Evolutionary conservation across 2,797 vertebrate genomes (phyloP), one percentile per base, ranked within the genome.

Genomic region (Urosaurus nigricauda): DNA sequence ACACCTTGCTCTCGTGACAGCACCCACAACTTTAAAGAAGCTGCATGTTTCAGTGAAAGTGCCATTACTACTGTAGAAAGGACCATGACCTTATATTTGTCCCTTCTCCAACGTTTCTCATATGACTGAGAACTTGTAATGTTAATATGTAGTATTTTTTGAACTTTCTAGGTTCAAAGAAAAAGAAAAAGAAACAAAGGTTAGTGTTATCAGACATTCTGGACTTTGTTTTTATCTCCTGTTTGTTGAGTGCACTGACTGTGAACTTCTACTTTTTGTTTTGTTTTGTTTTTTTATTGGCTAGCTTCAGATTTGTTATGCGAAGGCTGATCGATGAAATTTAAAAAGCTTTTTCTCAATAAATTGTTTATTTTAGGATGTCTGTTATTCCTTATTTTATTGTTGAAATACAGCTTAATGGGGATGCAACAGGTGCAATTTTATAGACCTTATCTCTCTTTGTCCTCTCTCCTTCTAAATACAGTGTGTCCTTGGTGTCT

Each of bases 21-120:
- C 96, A 96, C 97, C 98, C 81, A 93, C 96, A 89, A 98, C 97
- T 97, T 97, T 98, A 97, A 98, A 98, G 98, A 98, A 97, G 98
- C 97, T 97, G 94, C 96, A 97, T 98, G 98, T 97, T 96, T 95
- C 94, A 91, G 95, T 97, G 97, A 93, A 95, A 97, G 96, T 96
- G 96, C 96, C 96, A 97, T 97, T 96, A 97, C 97, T 97, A 97
- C 97, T 98, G 97, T 97, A 96, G 91, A 89, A 96, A 88, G 97
- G 97, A 96, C 96, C 96, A 93, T 92, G 85, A 86, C 90, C 92
- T 94, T 95, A 94, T 94, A 95, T 94, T 94, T 94, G 90, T 88
- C 94, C 90, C 92, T 92, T 94, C 94, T 47, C 40, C 4, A 4
- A 11, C 88, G 70, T 94, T 94, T 95, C 96, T 96, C 90, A 91